A percentile compares a stretch with the other conserved stretches of the same genome.
Conservation (phyloP, 2,113 vertebrate genomes). For the Burhinus bistriatus region DNA sequence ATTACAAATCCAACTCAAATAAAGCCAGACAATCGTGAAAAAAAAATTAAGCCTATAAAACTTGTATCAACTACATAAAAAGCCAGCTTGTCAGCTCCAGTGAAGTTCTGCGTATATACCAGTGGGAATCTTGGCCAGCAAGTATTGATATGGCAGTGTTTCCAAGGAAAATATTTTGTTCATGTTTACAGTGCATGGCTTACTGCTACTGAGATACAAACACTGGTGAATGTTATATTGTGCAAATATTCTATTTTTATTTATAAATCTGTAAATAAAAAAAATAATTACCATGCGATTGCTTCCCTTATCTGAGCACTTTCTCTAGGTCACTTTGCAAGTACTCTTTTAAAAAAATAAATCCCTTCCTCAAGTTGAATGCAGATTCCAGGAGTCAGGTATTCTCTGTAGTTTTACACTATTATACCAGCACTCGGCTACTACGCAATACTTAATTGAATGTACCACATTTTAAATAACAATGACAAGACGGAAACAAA, state of each 20-base stretch:
- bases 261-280: background rate
- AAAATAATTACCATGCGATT: background rate
- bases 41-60: background rate
- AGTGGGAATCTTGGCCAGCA: background rate
- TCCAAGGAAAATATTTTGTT: background rate
- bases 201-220: background rate
- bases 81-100: background rate
- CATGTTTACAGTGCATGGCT: background rate
- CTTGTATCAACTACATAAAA: background rate
- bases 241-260: background rate
- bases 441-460: background rate
- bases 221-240: background rate
- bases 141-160: background rate
- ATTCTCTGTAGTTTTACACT: background rate
- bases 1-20: background rate
- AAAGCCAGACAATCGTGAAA: background rate
- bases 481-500: background rate
- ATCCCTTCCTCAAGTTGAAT: background rate
- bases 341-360: background rate
- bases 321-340: background rate
- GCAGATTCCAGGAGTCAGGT: background rate
- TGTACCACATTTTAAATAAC: background rate
- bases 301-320: background rate
- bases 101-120: background rate
- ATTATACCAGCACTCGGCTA: background rate